Conservation (phyloP, 2,797 vertebrate species). For the Rhinoraja longicauda region DNA sequence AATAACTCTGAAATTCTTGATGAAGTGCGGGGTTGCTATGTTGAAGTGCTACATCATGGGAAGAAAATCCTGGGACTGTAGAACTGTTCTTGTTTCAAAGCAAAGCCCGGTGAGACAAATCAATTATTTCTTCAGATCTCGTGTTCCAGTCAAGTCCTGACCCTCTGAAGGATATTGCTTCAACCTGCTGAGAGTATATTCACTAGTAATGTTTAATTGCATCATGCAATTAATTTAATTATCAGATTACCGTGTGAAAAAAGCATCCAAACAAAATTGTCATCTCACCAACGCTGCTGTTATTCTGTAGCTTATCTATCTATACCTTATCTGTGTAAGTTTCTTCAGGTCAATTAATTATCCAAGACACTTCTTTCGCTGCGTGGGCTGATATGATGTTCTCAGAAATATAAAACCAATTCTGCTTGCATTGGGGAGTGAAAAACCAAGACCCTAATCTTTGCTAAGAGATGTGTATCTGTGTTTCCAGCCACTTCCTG, state of each 20-base stretch:
- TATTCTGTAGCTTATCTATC: background rate
- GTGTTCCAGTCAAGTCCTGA: background rate
- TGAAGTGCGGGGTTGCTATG: no score
- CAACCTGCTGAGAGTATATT: background rate
- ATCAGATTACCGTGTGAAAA: background rate
- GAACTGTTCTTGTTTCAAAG: background rate
- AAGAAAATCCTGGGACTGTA: background rate
- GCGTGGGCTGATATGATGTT: background rate
- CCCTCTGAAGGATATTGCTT: background rate
- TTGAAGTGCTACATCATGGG: no score
- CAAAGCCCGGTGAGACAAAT: no score
- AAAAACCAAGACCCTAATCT: background rate
- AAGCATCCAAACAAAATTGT: background rate
- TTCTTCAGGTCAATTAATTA: background rate
- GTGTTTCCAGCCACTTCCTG: slow-evolving; percentile 1
- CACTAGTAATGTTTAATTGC: background rate
- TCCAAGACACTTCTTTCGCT: background rate
- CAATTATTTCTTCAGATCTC: no score
- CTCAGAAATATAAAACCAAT: background rate
- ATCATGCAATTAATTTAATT: background rate
- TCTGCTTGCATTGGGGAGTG: background rate
- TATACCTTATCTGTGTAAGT: background rate
- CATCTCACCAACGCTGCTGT: background rate
- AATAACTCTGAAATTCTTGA: background rate
- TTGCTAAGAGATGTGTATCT: background rate